phyloP scores from a whole-genome alignment of 2,113 vertebrate genomes.

The Macheiramphus alcinus region DNA sequence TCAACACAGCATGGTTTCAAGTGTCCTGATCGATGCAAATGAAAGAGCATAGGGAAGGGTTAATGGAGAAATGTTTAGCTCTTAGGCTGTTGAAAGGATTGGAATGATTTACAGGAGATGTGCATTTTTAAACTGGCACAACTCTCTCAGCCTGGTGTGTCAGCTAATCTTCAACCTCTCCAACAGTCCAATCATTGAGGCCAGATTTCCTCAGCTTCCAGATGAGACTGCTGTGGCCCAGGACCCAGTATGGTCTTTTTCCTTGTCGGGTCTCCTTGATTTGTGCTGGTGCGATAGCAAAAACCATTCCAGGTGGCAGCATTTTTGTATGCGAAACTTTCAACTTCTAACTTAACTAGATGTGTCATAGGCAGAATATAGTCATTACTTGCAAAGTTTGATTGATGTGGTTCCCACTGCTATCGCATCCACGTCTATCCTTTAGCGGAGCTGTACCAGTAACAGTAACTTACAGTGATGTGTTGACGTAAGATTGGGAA shows the following conservation, averaged over 20 bases:
- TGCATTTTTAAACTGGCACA: not conserved
- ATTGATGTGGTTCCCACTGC: not conserved
- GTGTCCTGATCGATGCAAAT: not conserved
- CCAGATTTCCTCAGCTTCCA: not conserved
- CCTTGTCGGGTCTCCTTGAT: not conserved
- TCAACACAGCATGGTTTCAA: accelerated
- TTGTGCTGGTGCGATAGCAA: not conserved
- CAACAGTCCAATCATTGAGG: accelerated
- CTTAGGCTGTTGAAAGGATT: not conserved
- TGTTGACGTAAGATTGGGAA: not conserved
- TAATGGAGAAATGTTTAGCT: not conserved
- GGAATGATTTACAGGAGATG: not conserved
- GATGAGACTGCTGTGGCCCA: not conserved
- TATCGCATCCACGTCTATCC: not conserved
- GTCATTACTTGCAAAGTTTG: not conserved
- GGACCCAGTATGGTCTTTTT: not conserved
- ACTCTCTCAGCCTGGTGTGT: not conserved
- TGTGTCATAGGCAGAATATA: not conserved
- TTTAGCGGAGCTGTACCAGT: not conserved
- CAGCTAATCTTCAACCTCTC: not conserved
- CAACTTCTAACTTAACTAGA: not conserved
- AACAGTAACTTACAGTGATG: too few relatives aligned
- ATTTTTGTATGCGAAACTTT: not conserved
- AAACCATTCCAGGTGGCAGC: not conserved
- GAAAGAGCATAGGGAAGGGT: not conserved